Base-by-base conservation (phyloP, 1,140 invertebrate genomes). In the Mercenaria mercenaria region DNA sequence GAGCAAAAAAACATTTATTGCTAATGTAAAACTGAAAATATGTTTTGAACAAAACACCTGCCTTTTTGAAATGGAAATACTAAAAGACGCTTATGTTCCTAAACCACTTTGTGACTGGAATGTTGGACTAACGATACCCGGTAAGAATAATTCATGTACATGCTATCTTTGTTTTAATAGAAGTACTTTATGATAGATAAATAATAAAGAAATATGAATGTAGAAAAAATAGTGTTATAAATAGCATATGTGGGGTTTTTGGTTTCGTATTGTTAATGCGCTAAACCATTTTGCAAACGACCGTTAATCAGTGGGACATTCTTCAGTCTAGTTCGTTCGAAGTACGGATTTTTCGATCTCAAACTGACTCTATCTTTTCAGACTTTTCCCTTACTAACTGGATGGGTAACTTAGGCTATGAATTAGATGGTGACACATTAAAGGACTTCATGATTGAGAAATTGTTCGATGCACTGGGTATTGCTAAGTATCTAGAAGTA, bases 101-200 rank as follows among this genome's bases (percentile, higher is more conserved):
- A 81, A 81, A 39, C 79, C 79, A 29, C 41, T 81, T 3, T 81
- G 79, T 41, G n/a, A 81, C 34, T 81, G 79, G 79, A 29, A 61
- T 34, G 29, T 3, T 32, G 79, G 52, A 37, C 23, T 61, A 29
- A 43, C 43, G 3, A 61, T 81, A 41, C 79, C 50, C 34, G 59
- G 79, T 81, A n/a, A 13, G 52, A n/a, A n/a, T n/a, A n/a, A n/a
- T n/a, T n/a, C n/a, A n/a, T n/a, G n/a, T n/a, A n/a, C n/a, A n/a
- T n/a, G n/a, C n/a, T n/a, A n/a, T n/a, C n/a, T n/a, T n/a, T n/a
- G n/a, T n/a, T n/a, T n/a, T n/a, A n/a, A n/a, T n/a, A n/a, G n/a
- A n/a, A n/a, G n/a, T n/a, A n/a, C n/a, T n/a, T n/a, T n/a, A n/a
- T n/a, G n/a, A n/a, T n/a, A n/a, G n/a, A n/a, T n/a, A n/a, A n/a